A percentile compares a stretch with the other conserved stretches of the same genome.
Conservation (phyloP, 2,888 invertebrate species). For the Eumacrocentrus americanus region DNA sequence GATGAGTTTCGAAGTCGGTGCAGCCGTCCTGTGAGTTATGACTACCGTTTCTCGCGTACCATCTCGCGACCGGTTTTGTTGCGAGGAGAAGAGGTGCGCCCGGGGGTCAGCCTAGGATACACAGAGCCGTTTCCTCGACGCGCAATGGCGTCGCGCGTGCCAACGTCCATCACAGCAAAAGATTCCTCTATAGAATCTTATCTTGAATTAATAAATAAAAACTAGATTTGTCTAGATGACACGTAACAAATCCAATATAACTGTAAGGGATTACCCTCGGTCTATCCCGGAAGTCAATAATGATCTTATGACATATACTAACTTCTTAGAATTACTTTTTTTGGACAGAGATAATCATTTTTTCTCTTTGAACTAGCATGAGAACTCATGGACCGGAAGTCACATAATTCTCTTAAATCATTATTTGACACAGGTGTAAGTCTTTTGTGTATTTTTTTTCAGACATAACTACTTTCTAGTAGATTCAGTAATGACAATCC, state of each 20-base stretch:
- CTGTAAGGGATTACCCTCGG: conserved; percentile 3
- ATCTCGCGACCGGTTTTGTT: conserved; percentile 23
- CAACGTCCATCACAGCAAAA: background rate
- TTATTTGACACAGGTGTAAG: background rate
- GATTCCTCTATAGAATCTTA: background rate
- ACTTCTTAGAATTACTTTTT: background rate
- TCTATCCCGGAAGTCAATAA: conserved; percentile 9
- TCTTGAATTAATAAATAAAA: too few species aligned
- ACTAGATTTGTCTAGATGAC: background rate
- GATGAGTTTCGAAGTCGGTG: too few species aligned
- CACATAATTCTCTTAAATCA: background rate
- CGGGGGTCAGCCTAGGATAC: conserved; percentile 12
- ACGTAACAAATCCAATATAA: too few species aligned
- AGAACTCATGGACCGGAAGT: background rate
- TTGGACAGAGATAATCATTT: background rate
- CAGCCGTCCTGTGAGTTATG: conserved; percentile 36
- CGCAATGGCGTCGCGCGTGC: background rate
- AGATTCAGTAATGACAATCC: too few species aligned
- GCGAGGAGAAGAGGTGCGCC: conserved; percentile 1
- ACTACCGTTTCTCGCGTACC: conserved; percentile 36
- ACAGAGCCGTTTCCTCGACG: background rate
- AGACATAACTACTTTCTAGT: background rate
- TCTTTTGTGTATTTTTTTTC: background rate
- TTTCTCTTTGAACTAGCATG: background rate
- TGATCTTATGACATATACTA: conserved; percentile 8